Conservation (phyloP, 2,113 vertebrate species). For the Nansenia antarctica region DNA sequence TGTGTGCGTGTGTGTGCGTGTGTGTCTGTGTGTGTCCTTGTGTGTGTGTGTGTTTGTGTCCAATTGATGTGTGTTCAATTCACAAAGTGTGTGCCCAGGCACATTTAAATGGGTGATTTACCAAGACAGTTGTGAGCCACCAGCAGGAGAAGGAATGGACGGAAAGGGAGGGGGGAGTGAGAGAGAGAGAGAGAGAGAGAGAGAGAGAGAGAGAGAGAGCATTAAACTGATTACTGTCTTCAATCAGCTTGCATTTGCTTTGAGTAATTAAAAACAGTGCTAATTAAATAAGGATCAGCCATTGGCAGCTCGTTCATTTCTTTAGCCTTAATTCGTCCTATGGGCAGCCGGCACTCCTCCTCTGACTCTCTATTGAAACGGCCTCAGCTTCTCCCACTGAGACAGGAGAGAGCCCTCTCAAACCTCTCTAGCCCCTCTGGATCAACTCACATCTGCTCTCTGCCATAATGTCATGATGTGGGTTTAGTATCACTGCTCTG, state of each 20-base stretch:
- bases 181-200: not conserved
- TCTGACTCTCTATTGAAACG: not conserved
- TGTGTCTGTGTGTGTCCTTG: not conserved
- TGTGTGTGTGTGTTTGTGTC: not conserved
- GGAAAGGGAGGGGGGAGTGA: not conserved
- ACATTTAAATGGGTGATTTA: constrained; percentile 16
- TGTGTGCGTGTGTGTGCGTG: not conserved
- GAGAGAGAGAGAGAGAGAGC: constrained; percentile 7
- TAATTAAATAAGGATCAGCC: constrained; percentile 43
- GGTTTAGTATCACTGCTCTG: not conserved
- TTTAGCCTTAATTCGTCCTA: too few relatives aligned
- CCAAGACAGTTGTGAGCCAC: not conserved
- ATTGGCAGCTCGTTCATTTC: constrained; percentile 38
- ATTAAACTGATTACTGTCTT: constrained; percentile 39
- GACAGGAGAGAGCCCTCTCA: too few relatives aligned
- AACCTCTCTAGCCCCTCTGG: too few relatives aligned
- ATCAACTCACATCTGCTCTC: too few relatives aligned
- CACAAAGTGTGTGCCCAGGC: not conserved
- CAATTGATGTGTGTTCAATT: constrained; percentile 11
- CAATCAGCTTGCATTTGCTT: constrained; percentile 43
- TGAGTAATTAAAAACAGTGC: constrained; percentile 51
- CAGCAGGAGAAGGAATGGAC: not conserved
- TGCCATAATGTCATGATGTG: too few relatives aligned
- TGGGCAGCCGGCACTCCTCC: too few relatives aligned
- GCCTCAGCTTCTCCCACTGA: too few relatives aligned